phyloP scores from a whole-genome alignment of 2,888 invertebrate genomes.

The Cheilosia urbana region DNA sequence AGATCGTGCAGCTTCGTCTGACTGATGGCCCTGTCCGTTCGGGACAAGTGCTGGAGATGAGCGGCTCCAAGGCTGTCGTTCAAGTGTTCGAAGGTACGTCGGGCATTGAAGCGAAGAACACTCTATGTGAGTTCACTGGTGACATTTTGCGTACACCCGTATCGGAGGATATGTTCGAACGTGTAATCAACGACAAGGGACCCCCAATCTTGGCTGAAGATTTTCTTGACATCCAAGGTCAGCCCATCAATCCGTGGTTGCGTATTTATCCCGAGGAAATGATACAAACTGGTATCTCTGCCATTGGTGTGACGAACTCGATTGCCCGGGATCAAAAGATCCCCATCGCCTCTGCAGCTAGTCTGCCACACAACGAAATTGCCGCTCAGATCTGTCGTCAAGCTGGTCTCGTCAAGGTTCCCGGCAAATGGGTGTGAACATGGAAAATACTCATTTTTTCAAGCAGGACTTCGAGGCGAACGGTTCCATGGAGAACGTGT shows the following conservation, averaged over 20 bases:
- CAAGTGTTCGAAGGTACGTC: slow-evolving; percentile 99
- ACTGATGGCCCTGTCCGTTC: slow-evolving; percentile 98
- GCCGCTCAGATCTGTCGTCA: slow-evolving; percentile 99
- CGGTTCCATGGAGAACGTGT: slow-evolving; percentile 99
- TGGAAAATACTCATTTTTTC: slow-evolving; percentile 99
- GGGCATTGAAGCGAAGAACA: slow-evolving; percentile 99
- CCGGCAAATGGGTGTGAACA: slow-evolving; percentile 99
- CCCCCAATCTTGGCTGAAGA: slow-evolving; percentile 99
- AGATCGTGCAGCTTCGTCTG: slow-evolving; percentile 97
- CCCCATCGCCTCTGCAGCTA: slow-evolving; percentile 99
- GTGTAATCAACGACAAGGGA: slow-evolving; percentile 99
- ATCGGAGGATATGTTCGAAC: slow-evolving; percentile 99
- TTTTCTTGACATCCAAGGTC: slow-evolving; percentile 97
- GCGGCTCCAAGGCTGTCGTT: slow-evolving; percentile 99
- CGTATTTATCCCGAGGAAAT: slow-evolving; percentile 99
- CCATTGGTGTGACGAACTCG: slow-evolving; percentile 99
- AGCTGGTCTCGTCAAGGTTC: slow-evolving; percentile 96
- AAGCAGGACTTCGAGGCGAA: slow-evolving; percentile 99
- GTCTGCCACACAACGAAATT: slow-evolving; percentile 99
- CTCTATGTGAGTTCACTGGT: slow-evolving; percentile 99
- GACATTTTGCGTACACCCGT: slow-evolving; percentile 99
- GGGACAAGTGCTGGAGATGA: slow-evolving; percentile 98
- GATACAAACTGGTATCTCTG: slow-evolving; percentile 99
- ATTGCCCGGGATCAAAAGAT: slow-evolving; percentile 99
- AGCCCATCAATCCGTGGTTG: slow-evolving; percentile 99